Conservation (phyloP, 1,140 invertebrate genomes). For the Gryllus bimaculatus region DNA sequence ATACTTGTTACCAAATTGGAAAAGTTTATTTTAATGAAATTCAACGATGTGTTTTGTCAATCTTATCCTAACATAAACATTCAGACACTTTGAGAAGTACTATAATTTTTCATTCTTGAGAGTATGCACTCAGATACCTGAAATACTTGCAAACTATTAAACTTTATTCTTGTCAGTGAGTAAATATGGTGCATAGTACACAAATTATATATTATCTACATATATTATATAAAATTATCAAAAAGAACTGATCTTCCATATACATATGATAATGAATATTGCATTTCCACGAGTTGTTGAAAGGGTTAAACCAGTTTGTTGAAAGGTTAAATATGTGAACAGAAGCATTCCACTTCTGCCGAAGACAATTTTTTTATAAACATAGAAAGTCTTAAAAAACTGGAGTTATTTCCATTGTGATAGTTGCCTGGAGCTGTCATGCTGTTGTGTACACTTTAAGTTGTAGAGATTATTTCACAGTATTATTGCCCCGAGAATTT, state of each 20-base stretch:
- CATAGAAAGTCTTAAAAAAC: slow-evolving; percentile 15
- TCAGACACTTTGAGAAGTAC: too few relatives aligned
- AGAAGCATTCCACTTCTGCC: slow-evolving; percentile 23
- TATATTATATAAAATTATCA: slow-evolving; percentile 15
- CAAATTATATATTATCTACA: slow-evolving; percentile 13
- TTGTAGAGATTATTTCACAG: slow-evolving; percentile 25
- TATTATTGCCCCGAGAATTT: slow-evolving; percentile 22
- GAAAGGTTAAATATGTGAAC: slow-evolving; percentile 15
- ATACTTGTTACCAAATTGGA: too few relatives aligned
- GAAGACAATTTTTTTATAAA: slow-evolving; percentile 17
- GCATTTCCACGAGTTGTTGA: slow-evolving; percentile 19
- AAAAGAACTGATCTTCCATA: slow-evolving; percentile 24
- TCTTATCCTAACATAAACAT: too few relatives aligned
- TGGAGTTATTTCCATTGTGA: slow-evolving; percentile 21
- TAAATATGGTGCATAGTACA: slow-evolving; percentile 20
- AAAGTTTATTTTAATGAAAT: too few relatives aligned
- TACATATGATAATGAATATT: slow-evolving; percentile 20
- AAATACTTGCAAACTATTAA: neutral
- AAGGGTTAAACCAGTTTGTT: slow-evolving; percentile 13
- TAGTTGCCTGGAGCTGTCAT: slow-evolving; percentile 21
- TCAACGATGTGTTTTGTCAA: too few relatives aligned
- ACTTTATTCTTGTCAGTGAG: slow-evolving; percentile 17
- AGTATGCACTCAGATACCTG: neutral
- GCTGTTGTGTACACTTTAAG: slow-evolving; percentile 15
- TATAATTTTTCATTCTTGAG: neutral